Evolutionary conservation across 2,113 vertebrate species (phyloP).

Genomic region (Phaethornis superciliosus): DNA sequence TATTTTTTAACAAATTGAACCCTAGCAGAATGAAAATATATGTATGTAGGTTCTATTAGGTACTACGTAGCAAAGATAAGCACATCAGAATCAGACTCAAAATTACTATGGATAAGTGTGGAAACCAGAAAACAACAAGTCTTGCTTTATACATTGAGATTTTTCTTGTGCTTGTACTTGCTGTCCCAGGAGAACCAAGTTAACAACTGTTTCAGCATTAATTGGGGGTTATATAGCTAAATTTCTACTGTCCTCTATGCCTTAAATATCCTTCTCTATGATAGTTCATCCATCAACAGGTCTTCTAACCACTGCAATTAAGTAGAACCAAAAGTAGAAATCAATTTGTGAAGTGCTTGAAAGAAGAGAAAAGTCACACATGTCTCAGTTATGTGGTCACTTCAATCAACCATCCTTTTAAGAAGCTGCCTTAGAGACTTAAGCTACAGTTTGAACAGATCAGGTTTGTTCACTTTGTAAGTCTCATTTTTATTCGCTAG

Average conservation of each 20-base stretch:
- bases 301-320: not conserved
- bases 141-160: not conserved
- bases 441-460: not conserved
- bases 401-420: conserved; percentile 7
- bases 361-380: not conserved
- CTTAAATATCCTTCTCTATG: not conserved
- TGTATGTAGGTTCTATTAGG: not conserved
- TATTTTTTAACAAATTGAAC: not conserved
- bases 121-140: not conserved
- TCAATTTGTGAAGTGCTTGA: not conserved
- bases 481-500: not conserved
- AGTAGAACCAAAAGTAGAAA: conserved; percentile 12
- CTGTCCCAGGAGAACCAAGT: not conserved
- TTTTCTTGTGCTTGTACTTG: not conserved
- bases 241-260: not conserved
- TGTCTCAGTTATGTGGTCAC: not conserved
- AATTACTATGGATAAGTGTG: not conserved
- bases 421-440: not conserved
- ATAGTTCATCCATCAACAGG: not conserved
- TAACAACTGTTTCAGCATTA: conserved; percentile 3
- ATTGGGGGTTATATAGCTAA: conserved; percentile 1
- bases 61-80: not conserved
- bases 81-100: not conserved
- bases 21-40: not conserved
- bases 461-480: not conserved